Percentiles rank a stretch among this genome's conserved stretches.
Conservation (phyloP, 2,888 invertebrate genomes). For the Ophion slaviceki region DNA sequence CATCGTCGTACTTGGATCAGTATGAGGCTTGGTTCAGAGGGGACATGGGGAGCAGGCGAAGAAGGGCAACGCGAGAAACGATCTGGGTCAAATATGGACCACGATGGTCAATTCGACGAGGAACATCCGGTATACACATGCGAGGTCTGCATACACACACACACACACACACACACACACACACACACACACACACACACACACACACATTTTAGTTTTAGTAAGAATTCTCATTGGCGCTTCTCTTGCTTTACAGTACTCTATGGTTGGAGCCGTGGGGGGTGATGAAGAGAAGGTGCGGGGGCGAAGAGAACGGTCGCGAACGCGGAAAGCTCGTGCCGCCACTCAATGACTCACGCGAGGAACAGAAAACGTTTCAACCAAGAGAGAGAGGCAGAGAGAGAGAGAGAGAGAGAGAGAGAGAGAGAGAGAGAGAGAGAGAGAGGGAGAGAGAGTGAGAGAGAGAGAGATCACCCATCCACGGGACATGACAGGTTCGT, state of each 20-base stretch:
- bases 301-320: slow-evolving; percentile 30
- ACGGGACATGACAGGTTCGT: neutral
- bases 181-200: too few species aligned
- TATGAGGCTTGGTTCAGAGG: too few species aligned
- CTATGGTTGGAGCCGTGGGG: slow-evolving; percentile 4
- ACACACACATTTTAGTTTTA: slow-evolving; percentile 10
- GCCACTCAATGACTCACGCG: slow-evolving; percentile 60
- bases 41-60: neutral
- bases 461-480: neutral
- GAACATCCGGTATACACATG: neutral
- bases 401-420: neutral
- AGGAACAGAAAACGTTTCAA: slow-evolving; percentile 44
- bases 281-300: neutral
- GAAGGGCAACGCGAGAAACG: too few species aligned
- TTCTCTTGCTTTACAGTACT: slow-evolving; percentile 10
- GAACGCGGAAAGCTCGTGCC: slow-evolving; percentile 59
- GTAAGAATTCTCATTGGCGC: slow-evolving; percentile 55
- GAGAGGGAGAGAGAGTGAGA: too few species aligned
- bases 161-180: neutral
- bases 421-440: too few species aligned
- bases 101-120: slow-evolving; percentile 20
- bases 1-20: too few species aligned
- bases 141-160: neutral
- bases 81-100: neutral
- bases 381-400: neutral